Base-by-base conservation (phyloP, 2,888 invertebrate genomes). In the Drosophila emarginata region DNA sequence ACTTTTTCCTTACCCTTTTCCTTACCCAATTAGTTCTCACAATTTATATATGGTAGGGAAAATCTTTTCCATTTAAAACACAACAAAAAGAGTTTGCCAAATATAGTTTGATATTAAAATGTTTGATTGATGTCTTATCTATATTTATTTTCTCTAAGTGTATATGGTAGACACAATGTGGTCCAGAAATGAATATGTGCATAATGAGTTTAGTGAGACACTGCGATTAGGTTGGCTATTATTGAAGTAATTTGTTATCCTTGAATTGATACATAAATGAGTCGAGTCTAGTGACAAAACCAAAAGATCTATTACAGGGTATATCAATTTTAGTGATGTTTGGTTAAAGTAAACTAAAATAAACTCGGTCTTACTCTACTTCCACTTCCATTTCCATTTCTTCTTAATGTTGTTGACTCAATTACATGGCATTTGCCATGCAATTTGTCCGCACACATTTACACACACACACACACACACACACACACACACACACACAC, bases 341-440 rank as follows among this genome's bases (percentile, higher is more conserved):
- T 45, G 45, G 11, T 21, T 45, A 11, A 45, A 45, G 45, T 45
- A 21, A 45, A 45, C 45, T 45, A 6, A 45, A 32, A 32, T 32
- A 32, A 32, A 32, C 32, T 32, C 32, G 32, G 32, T 32, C 32
- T 32, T 32, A 11, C 32, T 32, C 32, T 9, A 11, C 1, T 0
- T 3, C 23, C 11, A 14, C 39, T 23, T 21, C n/a, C 45, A 39
- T 21, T 15, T 21, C 9, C 18, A 56, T 39, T 67, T 68, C 12
- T 2, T 56, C 67, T 60, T 62, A 64, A 69, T 64, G 74, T 62
- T 74, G 74, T 70, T 79, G 83, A 79, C 88, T 83, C 82, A 82
- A 87, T 82, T 85, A 81, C 79, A 72, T 60, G 71, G 77, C 75
- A 71, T 79, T 87, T 83, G 76, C 79, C 82, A 76, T 85, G 74